These are phyloP conservation scores for Danio albolineatus DNA, from an alignment of 2,797 vertebrate species.

Conservation along the genomic window DNA sequence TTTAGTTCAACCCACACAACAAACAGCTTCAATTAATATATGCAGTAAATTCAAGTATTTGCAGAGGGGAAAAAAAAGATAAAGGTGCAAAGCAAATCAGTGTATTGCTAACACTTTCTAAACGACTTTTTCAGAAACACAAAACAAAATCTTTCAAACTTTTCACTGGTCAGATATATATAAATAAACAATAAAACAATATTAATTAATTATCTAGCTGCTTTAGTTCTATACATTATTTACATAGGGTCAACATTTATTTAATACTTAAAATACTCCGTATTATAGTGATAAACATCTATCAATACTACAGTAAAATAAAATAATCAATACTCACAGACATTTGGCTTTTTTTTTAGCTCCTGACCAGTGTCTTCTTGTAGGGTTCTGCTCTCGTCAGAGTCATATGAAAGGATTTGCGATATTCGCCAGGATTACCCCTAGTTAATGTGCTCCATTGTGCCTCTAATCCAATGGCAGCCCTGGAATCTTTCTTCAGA, in stretches of 20 bases:
- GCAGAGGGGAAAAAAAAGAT: too few relatives aligned
- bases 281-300: slow-evolving; percentile 53
- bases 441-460: slow-evolving; percentile 82
- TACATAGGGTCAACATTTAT: neutral
- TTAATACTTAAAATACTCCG: neutral
- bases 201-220: too few relatives aligned
- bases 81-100: too few relatives aligned
- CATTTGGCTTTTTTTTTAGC: slow-evolving; percentile 71
- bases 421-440: slow-evolving; percentile 88
- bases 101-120: too few relatives aligned
- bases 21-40: neutral
- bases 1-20: neutral
- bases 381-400: slow-evolving; percentile 61
- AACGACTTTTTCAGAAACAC: too few relatives aligned
- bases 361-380: slow-evolving; percentile 57
- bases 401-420: slow-evolving; percentile 92
- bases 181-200: too few relatives aligned
- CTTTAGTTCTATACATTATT: too few relatives aligned
- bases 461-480: slow-evolving; percentile 78
- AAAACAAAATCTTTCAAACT: too few relatives aligned
- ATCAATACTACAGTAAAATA: too few relatives aligned
- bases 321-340: slow-evolving; percentile 66
- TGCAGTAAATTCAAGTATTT: too few relatives aligned
- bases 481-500: slow-evolving; percentile 55
- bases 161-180: too few relatives aligned